Base-by-base conservation (phyloP, 2,888 invertebrate species). In the Phania funesta region DNA sequence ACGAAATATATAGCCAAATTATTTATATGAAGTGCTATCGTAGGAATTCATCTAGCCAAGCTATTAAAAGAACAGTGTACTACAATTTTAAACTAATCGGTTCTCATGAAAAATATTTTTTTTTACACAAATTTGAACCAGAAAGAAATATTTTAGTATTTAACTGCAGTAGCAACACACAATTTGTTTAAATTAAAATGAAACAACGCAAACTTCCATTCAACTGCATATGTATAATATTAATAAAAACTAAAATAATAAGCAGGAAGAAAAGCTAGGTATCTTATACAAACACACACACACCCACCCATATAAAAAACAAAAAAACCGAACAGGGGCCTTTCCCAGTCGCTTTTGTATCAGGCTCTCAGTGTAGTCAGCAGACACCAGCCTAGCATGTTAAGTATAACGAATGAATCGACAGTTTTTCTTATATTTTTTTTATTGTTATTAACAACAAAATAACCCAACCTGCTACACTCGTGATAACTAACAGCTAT, bases 241-340 rank as follows among this genome's bases (percentile, higher is more conserved):
- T n/a, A n/a, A n/a, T n/a, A n/a, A n/a, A n/a, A n/a, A n/a, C n/a
- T n/a, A n/a, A n/a, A n/a, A n/a, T n/a, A n/a, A n/a, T n/a, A n/a
- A n/a, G n/a, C n/a, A n/a, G n/a, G n/a, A n/a, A n/a, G n/a, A n/a
- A n/a, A n/a, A n/a, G n/a, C n/a, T n/a, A n/a, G n/a, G n/a, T n/a
- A n/a, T n/a, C n/a, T n/a, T n/a, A n/a, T n/a, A 26, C 6, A 44
- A 5, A 22, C 26, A 9, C 24, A 38, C 32, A 65, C 24, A 8
- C 13, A 24, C 2, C 16, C 38, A 41, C 11, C 3, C 6, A 46
- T n/a, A n/a, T 46, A 48, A 9, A 26, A 41, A 29, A 67, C 60
- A 41, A 65, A 84, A 67, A 80, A 83, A 86, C 85, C 87, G 85
- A 87, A 87, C 89, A 88, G 88, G 88, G 89, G 89, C 88, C 88